phyloP scores from a whole-genome alignment of 1,140 invertebrate species.

The Bombus pyrosoma region DNA sequence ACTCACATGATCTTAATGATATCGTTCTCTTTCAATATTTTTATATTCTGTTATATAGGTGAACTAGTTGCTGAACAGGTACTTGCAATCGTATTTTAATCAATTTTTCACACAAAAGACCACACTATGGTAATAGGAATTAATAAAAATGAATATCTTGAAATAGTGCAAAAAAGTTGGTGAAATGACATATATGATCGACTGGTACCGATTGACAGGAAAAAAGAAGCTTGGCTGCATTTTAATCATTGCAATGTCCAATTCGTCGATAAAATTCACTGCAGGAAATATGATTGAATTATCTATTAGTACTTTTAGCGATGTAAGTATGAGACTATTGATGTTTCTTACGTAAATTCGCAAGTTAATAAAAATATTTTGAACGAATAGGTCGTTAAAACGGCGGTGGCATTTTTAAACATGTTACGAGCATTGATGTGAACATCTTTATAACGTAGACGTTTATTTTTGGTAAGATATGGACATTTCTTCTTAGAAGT shows the following conservation, averaged over 20 bases:
- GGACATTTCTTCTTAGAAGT: not conserved
- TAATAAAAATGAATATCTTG: not conserved
- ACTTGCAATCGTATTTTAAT: not conserved
- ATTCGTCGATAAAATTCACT: constrained; percentile 58
- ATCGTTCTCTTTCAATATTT: constrained; percentile 65
- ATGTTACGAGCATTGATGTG: constrained; percentile 22
- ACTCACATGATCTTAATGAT: constrained; percentile 31
- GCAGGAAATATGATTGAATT: constrained; percentile 62
- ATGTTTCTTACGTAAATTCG: too few species aligned
- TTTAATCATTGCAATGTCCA: constrained; percentile 65
- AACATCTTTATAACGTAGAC: not conserved
- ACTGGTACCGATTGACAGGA: constrained; percentile 60
- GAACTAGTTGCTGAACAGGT: constrained; percentile 66
- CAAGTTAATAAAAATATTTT: not conserved
- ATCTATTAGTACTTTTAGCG: constrained; percentile 60
- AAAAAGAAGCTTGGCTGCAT: constrained; percentile 53
- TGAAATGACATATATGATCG: constrained; percentile 57
- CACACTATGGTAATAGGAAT: not conserved
- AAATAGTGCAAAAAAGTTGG: constrained; percentile 61
- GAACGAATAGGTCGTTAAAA: constrained; percentile 23
- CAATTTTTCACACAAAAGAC: not conserved
- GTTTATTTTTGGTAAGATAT: not conserved
- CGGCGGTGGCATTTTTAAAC: constrained; percentile 41
- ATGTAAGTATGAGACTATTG: constrained; percentile 48
- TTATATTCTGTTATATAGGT: constrained; percentile 71